A percentile compares a stretch with the other conserved stretches of the same genome.
Conservation (phyloP, 2,888 invertebrate genomes). For the Acanthosepion lycidas region DNA sequence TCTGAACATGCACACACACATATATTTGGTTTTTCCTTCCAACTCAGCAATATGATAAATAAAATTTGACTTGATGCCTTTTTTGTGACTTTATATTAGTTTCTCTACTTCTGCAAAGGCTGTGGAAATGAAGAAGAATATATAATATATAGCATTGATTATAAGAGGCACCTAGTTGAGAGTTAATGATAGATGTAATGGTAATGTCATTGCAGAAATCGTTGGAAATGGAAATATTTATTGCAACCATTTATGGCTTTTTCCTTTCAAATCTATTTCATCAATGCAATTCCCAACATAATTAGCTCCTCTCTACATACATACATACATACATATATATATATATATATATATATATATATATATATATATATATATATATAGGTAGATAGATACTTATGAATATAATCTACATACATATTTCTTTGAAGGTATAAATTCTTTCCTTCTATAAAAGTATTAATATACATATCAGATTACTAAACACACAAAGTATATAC, state of each 20-base stretch:
- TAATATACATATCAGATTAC: not conserved
- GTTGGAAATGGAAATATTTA: conserved; percentile 38
- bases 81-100: not conserved
- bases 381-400: not conserved
- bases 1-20: no score
- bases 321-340: not conserved
- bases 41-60: not conserved
- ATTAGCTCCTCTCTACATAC: not conserved
- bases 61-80: not conserved
- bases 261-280: conserved; percentile 43
- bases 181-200: conserved; percentile 40
- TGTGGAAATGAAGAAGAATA: not conserved
- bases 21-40: not conserved
- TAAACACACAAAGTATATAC: no score
- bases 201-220: not conserved
- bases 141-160: conserved; percentile 13
- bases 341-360: not conserved
- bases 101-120: not conserved
- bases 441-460: not conserved
- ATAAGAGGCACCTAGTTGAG: not conserved
- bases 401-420: not conserved
- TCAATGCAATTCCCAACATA: conserved; percentile 43
- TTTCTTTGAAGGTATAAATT: not conserved
- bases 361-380: no score
- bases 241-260: conserved; percentile 24